Evolutionary conservation across 2,797 vertebrate species (phyloP), one percentile per base, ranked within the genome.

Genomic region (Moxostoma hubbsi): DNA sequence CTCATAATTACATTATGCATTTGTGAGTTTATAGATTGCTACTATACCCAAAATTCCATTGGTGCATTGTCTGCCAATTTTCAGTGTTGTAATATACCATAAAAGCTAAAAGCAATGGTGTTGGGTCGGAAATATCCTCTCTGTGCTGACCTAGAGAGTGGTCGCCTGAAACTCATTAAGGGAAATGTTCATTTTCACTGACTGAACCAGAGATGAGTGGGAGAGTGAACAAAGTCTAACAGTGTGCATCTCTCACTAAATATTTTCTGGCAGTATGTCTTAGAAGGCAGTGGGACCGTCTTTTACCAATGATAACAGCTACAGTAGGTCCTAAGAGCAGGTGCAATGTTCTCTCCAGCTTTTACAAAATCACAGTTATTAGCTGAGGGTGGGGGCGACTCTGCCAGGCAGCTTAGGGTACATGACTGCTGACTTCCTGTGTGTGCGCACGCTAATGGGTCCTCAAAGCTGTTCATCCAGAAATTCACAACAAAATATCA

Each of bases 141-240:
- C n/a, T 78, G 80, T 74, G 80, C 18, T 84, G 88, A 83, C n/a
- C 88, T 75, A 79, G 73, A 89, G 66, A 79, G 59, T 16, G 88
- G 84, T 89, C 82, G 88, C 84, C 88, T 79, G 87, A 90, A 82
- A 89, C 81, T 83, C 84, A 63, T 72, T 63, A 70, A 73, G 49
- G 55, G 10, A 72, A 78, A 50, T 66, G 53, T 85, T 47, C 77
- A 81, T 87, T 86, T 85, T 83, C 74, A 36, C 73, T 55, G 65
- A 24, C 71, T 74, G 65, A 62, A 77, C 69, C 51, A 67, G 62
- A 68, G 69, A 64, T 73, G 61, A 62, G 69, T 51, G 62, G 71
- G 68, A 82, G 72, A 77, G 12, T 16, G 67, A 65, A 24, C 64
- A 54, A 36, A 67, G 36, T 61, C 58, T 64, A 63, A 75, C 54